Conservation (phyloP, 30 jellyfish, hydroid and myxozoan species). For the Turritopsis dohrnii region DNA sequence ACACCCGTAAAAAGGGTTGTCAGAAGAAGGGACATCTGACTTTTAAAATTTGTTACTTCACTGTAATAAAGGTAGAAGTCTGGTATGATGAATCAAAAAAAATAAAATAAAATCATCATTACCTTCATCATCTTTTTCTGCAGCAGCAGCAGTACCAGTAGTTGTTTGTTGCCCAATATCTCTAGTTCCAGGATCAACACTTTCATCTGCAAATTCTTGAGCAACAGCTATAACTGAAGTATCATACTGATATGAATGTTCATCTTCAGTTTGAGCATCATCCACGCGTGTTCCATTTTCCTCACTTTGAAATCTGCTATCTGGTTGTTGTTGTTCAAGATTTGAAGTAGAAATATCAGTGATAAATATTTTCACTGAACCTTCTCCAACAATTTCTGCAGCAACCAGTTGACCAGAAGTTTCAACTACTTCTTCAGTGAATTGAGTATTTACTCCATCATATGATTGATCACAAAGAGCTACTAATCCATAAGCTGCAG, state of each 20-base stretch:
- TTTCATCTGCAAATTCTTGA: constrained; percentile 1
- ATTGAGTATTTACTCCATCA: constrained; percentile 13
- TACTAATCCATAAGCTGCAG: constrained; percentile 37
- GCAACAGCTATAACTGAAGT: background rate
- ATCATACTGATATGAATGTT: background rate
- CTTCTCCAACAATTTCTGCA: constrained; percentile 18
- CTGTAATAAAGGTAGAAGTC: too few species aligned
- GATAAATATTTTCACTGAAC: constrained; percentile 8
- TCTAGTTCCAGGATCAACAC: background rate
- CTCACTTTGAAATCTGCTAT: background rate
- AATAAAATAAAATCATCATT: too few species aligned
- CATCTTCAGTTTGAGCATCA: background rate
- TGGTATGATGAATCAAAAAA: too few species aligned
- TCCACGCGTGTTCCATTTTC: background rate
- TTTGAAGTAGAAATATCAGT: background rate
- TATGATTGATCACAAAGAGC: constrained; percentile 33
- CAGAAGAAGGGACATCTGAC: too few species aligned
- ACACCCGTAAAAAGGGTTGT: too few species aligned
- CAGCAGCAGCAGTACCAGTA: background rate
- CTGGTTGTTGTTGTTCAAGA: background rate
- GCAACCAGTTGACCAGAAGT: constrained; percentile 23
- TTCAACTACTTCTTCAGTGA: constrained; percentile 20
- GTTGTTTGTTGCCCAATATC: background rate
- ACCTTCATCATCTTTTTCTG: background rate
- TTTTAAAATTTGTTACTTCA: too few species aligned